A percentile compares a stretch with the other conserved stretches of the same genome.
These are phyloP conservation scores for Frieseomelitta varia DNA, from an alignment of 1,140 invertebrate genomes.

Conservation along the genomic window DNA sequence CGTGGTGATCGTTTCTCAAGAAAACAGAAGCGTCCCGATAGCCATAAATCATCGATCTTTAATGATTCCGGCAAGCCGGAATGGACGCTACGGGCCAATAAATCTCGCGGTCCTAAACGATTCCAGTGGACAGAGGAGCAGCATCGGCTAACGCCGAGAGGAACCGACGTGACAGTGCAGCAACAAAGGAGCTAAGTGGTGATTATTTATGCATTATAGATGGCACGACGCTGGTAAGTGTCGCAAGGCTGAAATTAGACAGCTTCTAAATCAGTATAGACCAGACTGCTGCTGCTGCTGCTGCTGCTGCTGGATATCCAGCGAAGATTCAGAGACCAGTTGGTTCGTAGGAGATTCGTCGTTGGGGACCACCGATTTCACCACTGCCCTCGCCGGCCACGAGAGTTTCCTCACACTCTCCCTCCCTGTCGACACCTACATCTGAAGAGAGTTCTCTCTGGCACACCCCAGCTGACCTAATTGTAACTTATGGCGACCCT, in stretches of 20 bases:
- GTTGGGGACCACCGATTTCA: slow-evolving; percentile 30
- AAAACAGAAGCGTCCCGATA: slow-evolving; percentile 49
- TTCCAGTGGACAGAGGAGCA: slow-evolving; percentile 66
- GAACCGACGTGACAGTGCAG: slow-evolving; percentile 57
- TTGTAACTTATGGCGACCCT: slow-evolving; percentile 79
- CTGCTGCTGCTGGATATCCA: slow-evolving; percentile 9
- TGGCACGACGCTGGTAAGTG: slow-evolving; percentile 33
- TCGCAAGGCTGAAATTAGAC: slow-evolving; percentile 71
- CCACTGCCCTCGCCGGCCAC: slow-evolving; percentile 21
- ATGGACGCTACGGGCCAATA: slow-evolving; percentile 65
- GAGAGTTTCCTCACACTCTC: slow-evolving; percentile 45
- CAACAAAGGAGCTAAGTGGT: slow-evolving; percentile 75
- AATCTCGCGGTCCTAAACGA: slow-evolving; percentile 72
- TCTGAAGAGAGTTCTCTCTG: slow-evolving; percentile 56
- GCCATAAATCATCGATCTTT: slow-evolving; percentile 74
- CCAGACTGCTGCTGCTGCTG: slow-evolving; percentile 22
- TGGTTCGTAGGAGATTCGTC: not conserved
- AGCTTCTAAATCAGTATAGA: slow-evolving; percentile 76
- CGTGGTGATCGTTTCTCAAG: slow-evolving; percentile 51
- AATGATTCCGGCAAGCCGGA: slow-evolving; percentile 68
- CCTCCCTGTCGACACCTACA: slow-evolving; percentile 61
- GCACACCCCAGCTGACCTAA: slow-evolving; percentile 75
- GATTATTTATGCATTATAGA: slow-evolving; percentile 78
- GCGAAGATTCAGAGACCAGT: not conserved
- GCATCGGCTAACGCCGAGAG: slow-evolving; percentile 31